A percentile compares a stretch with the other conserved stretches of the same genome.
phyloP scores from a whole-genome alignment of 1,140 invertebrate genomes.

The Sweltsa coloradensis region DNA sequence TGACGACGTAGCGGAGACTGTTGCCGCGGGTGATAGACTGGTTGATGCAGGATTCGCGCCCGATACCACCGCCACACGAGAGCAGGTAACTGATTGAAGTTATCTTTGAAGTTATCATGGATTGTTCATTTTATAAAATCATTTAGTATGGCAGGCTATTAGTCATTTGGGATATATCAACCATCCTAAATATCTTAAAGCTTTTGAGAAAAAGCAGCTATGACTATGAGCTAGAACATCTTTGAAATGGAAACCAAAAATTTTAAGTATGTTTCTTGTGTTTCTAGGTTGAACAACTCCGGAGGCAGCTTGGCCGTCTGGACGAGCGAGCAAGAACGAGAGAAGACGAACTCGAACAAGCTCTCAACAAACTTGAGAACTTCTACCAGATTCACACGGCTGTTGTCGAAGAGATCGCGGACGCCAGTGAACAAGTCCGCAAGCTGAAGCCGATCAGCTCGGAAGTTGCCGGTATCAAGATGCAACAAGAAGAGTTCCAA shows the following conservation, averaged over 20 bases:
- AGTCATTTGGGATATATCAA: no score
- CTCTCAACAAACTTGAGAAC: slow-evolving; percentile 62
- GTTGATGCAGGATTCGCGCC: slow-evolving; percentile 73
- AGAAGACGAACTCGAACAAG: slow-evolving; percentile 61
- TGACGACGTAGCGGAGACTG: slow-evolving; percentile 55
- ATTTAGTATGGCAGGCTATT: no score
- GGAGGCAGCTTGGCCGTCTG: slow-evolving; percentile 62
- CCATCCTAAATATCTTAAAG: no score
- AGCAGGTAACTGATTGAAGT: no score
- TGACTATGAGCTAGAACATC: no score
- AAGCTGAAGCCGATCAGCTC: slow-evolving; percentile 78
- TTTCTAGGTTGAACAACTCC: slow-evolving; percentile 53
- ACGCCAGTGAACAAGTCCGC: slow-evolving; percentile 53
- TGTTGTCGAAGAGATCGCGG: slow-evolving; percentile 63
- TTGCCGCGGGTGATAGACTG: slow-evolving; percentile 59
- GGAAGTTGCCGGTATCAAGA: slow-evolving; percentile 78
- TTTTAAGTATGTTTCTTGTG: no score
- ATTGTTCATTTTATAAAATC: no score
- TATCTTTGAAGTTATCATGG: no score
- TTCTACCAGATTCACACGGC: slow-evolving; percentile 69
- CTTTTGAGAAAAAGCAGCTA: no score
- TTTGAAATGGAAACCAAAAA: no score
- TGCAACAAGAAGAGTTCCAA: slow-evolving; percentile 84
- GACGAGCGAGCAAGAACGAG: slow-evolving; percentile 62
- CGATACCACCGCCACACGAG: slow-evolving; percentile 61